These are phyloP conservation scores for Sminthopsis crassicaudata DNA, from an alignment of 2,113 vertebrate species.

Conservation along the genomic window DNA sequence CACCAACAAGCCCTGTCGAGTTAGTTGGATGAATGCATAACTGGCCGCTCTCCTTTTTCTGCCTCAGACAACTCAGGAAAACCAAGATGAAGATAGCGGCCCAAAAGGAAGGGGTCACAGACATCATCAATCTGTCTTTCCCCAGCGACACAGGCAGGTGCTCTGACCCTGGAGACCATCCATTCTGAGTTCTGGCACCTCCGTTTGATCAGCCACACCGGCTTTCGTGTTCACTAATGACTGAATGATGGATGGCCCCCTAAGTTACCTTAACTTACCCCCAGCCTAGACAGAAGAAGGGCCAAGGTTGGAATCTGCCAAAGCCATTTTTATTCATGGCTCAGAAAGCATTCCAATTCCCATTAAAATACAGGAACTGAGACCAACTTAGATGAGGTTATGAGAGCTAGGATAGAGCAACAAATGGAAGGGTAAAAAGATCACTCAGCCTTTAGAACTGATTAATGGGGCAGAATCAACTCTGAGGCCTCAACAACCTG, in stretches of 20 bases:
- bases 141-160: constrained; percentile 72
- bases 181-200: constrained; percentile 51
- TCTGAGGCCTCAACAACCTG: background rate
- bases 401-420: background rate
- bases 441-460: background rate
- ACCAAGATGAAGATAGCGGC: constrained; percentile 73
- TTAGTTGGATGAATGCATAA: constrained; percentile 78
- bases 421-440: background rate
- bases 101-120: constrained; percentile 70
- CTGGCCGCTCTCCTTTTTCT: constrained; percentile 72
- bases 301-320: constrained; percentile 20
- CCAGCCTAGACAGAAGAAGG: constrained; percentile 22
- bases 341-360: background rate
- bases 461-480: background rate
- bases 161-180: constrained; percentile 53
- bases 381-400: background rate
- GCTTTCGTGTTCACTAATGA: constrained; percentile 64
- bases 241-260: constrained; percentile 55
- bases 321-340: background rate
- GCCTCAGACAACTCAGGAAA: constrained; percentile 72
- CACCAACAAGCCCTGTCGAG: constrained; percentile 46
- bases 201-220: constrained; percentile 65
- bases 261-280: constrained; percentile 79
- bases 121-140: constrained; percentile 75
- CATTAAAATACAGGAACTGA: background rate